Base-by-base conservation (phyloP, 2,888 invertebrate species). In the Epistrophe eligans region DNA sequence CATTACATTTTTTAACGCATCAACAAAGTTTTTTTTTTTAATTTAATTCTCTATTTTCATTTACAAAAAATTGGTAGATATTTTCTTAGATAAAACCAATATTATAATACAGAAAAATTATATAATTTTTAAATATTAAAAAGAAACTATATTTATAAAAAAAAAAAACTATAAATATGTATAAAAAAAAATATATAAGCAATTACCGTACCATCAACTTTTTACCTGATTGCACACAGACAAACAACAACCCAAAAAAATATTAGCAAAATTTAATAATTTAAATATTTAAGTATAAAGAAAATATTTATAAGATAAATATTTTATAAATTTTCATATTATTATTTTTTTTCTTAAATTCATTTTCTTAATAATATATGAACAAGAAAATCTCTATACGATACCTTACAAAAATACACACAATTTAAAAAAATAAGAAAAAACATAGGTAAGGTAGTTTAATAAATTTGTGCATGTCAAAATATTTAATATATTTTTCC, bases 141-240 rank as follows among this genome's bases (percentile, higher is more conserved):
- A 77, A 62, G 72, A 77, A 24, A 77, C 52, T 58, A 66, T 58
- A 57, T 77, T 57, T 73, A 60, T 48, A 77, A 79, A 28, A 81
- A 77, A 79, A 28, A 81, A 24, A 24, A 72, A 79, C 66, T 67
- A 83, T 82, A 72, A 76, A 67, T 77, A 73, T 72, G 38, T 71
- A 72, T 58, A 79, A 74, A 84, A n/a, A 74, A 76, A 77, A 76
- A 57, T 32, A 62, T 48, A 40, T 67, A 87, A 87, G 87, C 76
- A 87, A 79, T 67, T 79, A 79, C 85, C 79, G 85, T 87, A 77
- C 82, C 82, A 81, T 82, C 82, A 79, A 87, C 85, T 82, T 87
- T 81, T 88, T 89, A 88, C 89, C 91, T 89, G 89, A 90, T 88
- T 89, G 89, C 90, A 90, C 89, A 90, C 90, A 90, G 90, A 89